Evolutionary conservation across 92 coral and sea anemone species (phyloP).

Genomic region (Paramuricea clavata): DNA sequence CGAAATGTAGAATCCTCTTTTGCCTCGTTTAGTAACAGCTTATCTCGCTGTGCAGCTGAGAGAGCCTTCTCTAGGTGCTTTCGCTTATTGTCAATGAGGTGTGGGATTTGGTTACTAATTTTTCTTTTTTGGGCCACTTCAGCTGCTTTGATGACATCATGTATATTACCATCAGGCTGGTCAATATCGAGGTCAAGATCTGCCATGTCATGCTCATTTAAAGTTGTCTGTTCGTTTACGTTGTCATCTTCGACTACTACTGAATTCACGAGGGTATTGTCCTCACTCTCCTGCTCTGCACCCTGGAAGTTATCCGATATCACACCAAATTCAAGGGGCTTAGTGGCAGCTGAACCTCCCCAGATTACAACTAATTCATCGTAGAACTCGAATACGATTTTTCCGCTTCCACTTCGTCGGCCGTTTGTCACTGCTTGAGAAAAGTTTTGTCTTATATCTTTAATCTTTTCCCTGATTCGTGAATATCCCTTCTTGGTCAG

Average conservation of each 20-base stretch:
- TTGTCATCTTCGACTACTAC: not conserved
- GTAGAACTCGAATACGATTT: not conserved
- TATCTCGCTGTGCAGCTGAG: not conserved
- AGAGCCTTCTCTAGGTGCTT: not conserved
- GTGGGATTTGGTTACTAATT: not conserved
- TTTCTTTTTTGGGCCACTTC: not conserved
- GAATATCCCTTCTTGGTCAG: constrained; percentile 1
- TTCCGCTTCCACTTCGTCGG: not conserved
- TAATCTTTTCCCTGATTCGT: not conserved
- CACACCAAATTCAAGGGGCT: not conserved
- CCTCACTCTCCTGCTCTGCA: not conserved
- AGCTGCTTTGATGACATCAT: not conserved
- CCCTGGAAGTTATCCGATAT: not conserved
- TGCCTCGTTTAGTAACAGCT: not conserved
- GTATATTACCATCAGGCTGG: not conserved
- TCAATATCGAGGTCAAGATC: not conserved
- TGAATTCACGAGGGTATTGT: not conserved
- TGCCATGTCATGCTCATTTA: not conserved
- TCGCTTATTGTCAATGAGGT: not conserved
- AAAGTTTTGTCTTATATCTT: constrained; percentile 7
- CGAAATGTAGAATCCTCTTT: constrained; percentile 1
- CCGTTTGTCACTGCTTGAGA: constrained; percentile 3
- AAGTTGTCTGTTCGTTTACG: too few species aligned
- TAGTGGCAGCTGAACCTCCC: constrained; percentile 13
- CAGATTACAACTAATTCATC: not conserved